Evolutionary conservation across 2,888 invertebrate genomes (phyloP), one percentile per base, ranked within the genome.

Genomic region (Globia sparganii): DNA sequence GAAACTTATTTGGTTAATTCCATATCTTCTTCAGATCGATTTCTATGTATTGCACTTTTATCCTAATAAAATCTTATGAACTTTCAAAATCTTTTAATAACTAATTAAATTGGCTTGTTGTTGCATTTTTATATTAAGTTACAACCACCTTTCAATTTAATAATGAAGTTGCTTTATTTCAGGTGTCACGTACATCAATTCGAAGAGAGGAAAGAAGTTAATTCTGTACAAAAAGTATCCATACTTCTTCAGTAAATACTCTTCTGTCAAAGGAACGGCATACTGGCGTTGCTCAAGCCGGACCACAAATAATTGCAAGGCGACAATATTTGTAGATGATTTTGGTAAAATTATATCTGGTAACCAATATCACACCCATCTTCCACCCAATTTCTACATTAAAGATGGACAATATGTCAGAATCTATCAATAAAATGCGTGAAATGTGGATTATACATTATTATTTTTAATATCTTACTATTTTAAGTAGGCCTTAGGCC

Each of bases 361-460:
- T 2, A 65, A 34, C 6, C 25, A 4, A 0, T 2, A 18, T 0
- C 82, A 82, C 53, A 83, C 28, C 5, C 83, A 81, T 65, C 34
- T n/a, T 34, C 72, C 81, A 34, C 79, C 79, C 3, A 70, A 53
- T 25, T 82, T 64, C 37, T 34, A 21, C 15, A n/a, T 61, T 0
- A 8, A 25, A 11, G 46, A 86, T 31, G 84, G 82, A 13, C 18
- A 75, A 40, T 84, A 80, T 70, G 8, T 78, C 53, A 70, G 71
- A 73, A 58, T 43, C 9, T 72, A 40, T n/a, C 15, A 56, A 43
- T 53, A 31, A 34, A 34, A 40, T 40, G 0, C 18, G 4, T 70
- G 8, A 18, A 69, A 67, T 46, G 1, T 77, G 34, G 37, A 21
- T 40, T 28, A 5, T 28, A 2, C 18, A 25, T 37, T 6, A 61